Percentiles rank a stretch among this genome's conserved stretches.
phyloP scores from a whole-genome alignment of 2,888 invertebrate genomes.

The Agelastica alni region DNA sequence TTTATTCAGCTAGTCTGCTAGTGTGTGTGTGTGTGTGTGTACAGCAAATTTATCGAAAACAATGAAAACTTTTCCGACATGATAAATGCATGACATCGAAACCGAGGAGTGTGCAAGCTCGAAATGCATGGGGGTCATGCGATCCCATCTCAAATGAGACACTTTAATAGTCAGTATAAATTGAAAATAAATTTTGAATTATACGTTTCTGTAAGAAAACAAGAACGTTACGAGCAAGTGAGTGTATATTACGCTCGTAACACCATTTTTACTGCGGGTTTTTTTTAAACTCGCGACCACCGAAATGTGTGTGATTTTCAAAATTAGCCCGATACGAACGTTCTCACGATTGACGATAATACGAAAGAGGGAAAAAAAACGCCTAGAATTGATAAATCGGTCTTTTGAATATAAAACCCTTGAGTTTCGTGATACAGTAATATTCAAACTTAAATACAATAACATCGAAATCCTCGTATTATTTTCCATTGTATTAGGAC shows the following conservation, averaged over 20 bases:
- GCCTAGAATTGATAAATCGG: too few relatives aligned
- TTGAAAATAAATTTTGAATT: constrained; percentile 44
- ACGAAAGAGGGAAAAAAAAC: too few relatives aligned
- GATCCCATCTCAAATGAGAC: constrained; percentile 39
- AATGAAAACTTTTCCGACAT: constrained; percentile 32
- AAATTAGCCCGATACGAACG: too few relatives aligned
- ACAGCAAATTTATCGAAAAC: constrained; percentile 29
- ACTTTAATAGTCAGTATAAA: constrained; percentile 43
- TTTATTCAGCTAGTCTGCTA: constrained; percentile 25
- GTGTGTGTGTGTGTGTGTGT: constrained; percentile 12
- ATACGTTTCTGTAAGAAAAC: constrained; percentile 25
- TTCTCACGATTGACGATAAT: too few relatives aligned
- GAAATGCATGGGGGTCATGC: constrained; percentile 38
- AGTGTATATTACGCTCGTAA: constrained; percentile 15
- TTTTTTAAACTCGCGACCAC: constrained; percentile 31
- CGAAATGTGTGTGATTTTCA: constrained; percentile 28
- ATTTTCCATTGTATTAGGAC: too few relatives aligned
- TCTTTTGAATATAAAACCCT: too few relatives aligned
- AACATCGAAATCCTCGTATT: constrained; percentile 29
- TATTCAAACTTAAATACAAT: constrained; percentile 36
- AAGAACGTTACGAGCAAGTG: constrained; percentile 21
- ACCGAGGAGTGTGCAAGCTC: constrained; percentile 24
- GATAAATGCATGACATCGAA: constrained; percentile 29
- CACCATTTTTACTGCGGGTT: not conserved
- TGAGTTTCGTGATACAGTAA: constrained; percentile 36